These are phyloP conservation scores for Hoplias malabaricus DNA, from an alignment of 2,113 vertebrate genomes.

Conservation along the genomic window DNA sequence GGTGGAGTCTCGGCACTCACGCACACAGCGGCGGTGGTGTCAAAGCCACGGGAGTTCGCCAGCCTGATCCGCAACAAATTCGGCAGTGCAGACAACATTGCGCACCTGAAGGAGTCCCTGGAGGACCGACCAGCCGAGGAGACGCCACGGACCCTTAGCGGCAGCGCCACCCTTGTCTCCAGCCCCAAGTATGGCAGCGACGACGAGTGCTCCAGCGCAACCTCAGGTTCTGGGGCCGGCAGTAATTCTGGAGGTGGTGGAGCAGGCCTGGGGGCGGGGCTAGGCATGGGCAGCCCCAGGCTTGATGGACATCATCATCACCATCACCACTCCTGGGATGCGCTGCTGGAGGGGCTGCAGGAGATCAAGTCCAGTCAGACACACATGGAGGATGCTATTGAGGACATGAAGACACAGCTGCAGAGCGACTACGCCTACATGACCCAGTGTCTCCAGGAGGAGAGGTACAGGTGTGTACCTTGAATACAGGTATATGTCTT, in stretches of 20 bases:
- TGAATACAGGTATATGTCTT: not conserved
- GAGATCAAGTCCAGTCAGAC: constrained; percentile 93
- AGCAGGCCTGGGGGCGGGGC: constrained; percentile 48
- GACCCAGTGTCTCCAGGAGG: constrained; percentile 97
- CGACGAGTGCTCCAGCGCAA: constrained; percentile 93
- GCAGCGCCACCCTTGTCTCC: constrained; percentile 92
- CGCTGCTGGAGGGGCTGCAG: constrained; percentile 89
- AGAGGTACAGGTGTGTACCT: constrained; percentile 75
- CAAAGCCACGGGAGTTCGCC: constrained; percentile 94
- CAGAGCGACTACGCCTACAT: constrained; percentile 96
- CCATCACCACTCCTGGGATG: constrained; percentile 74
- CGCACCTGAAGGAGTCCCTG: constrained; percentile 91
- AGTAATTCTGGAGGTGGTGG: constrained; percentile 85
- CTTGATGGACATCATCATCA: constrained; percentile 81
- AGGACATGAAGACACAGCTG: constrained; percentile 93
- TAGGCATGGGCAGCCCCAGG: constrained; percentile 93
- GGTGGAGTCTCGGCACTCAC: constrained; percentile 92
- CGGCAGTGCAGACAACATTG: constrained; percentile 95
- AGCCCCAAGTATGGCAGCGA: constrained; percentile 97
- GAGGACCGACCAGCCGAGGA: constrained; percentile 87
- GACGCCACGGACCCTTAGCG: constrained; percentile 84
- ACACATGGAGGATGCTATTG: constrained; percentile 93
- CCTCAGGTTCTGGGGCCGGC: constrained; percentile 84
- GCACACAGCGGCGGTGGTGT: constrained; percentile 87
- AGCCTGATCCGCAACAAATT: constrained; percentile 98